Evolutionary conservation across 2,113 vertebrate species (phyloP), one percentile per base, ranked within the genome.

Genomic region (Poecilia latipinna): DNA sequence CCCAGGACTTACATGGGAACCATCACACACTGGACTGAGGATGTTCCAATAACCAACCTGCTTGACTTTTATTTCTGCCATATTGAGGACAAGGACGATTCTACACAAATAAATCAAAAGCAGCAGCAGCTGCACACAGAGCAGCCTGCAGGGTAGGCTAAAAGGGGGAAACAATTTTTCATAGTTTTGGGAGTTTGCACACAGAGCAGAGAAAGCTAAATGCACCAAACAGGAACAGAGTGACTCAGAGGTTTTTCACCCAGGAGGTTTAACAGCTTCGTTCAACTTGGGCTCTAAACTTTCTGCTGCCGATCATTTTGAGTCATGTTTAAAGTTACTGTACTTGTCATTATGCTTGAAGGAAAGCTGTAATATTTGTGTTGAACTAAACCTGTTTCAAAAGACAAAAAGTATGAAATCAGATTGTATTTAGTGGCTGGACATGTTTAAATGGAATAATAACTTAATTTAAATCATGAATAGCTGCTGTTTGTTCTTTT

Each of bases 161-260:
- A 22, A 33, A 63, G 65, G 35, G n/a, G 12, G 7, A 67, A 39
- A 28, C 12, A 4, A 17, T 35, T 57, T 74, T 61, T 35, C 12
- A 72, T 3, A 44, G 72, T 31, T 75, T 66, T 32, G 68, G 44
- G 82, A 80, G 63, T 77, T 73, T 35, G 70, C 24, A 35, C 15
- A 42, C 51, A 66, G 54, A 61, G 48, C 33, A 35, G 39, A 32
- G 39, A 26, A 24, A 78, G 68, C 39, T n/a, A 11, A 57, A 65
- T 65, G 35, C 2, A 32, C 39, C 68, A 62, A 75, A 42, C 68
- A 28, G 77, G 11, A 57, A 31, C 64, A 28, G 60, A 60, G 29
- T 44, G 65, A 63, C 17, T 42, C 26, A 60, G 19, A n/a, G 11
- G 39, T 8, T 24, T 33, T 69, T 35, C 51, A 70, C 68, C 68